A percentile compares a stretch with the other conserved stretches of the same genome.
Conservation (phyloP, 2,888 invertebrate genomes). For the Rotaria socialis region DNA sequence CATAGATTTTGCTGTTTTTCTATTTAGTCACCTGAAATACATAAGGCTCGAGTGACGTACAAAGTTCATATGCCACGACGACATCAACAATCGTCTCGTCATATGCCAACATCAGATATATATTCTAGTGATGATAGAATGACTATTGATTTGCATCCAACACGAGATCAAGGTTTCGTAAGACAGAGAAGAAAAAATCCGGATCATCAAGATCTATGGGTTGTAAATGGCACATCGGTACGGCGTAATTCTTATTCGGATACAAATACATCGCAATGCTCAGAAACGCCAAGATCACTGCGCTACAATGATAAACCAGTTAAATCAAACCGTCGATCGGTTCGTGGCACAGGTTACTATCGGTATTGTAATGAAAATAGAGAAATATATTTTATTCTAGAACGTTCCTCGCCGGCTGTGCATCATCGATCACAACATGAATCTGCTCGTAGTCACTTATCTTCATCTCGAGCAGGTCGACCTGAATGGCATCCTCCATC, state of each 20-base stretch:
- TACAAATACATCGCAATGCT: neutral
- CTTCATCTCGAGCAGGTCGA: neutral
- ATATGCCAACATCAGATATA: neutral
- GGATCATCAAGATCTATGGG: neutral
- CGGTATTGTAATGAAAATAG: neutral
- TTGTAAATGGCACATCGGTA: neutral
- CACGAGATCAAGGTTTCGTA: neutral
- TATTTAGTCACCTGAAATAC: conserved; percentile 1
- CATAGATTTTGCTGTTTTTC: neutral
- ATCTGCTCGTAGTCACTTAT: no score
- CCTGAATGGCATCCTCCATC: neutral
- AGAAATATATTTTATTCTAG: neutral
- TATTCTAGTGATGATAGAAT: neutral
- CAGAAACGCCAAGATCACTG: neutral
- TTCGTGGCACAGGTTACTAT: neutral
- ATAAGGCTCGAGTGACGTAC: neutral
- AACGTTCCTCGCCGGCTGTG: neutral
- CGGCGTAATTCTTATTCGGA: neutral
- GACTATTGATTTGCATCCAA: neutral
- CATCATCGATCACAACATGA: no score
- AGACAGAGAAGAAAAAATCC: neutral
- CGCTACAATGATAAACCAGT: neutral
- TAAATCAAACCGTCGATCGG: neutral
- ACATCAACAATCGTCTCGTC: neutral
- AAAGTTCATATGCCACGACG: neutral